Evolutionary conservation across 2,888 invertebrate species (phyloP), one percentile per base, ranked within the genome.

Genomic region (Autographa gamma): DNA sequence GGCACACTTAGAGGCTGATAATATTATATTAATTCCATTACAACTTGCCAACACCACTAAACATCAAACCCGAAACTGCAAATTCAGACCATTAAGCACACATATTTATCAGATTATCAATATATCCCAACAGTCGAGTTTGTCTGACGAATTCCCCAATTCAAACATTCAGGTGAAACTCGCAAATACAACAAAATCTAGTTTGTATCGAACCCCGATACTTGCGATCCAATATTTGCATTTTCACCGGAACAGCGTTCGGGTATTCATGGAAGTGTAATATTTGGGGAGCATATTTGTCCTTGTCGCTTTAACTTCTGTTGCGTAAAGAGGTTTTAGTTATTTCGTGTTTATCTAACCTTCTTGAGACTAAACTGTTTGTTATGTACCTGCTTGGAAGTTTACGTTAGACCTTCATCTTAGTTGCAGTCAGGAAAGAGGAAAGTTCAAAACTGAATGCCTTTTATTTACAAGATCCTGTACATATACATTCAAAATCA

Each of bases 101-200:
- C 63, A 63, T 65, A 66, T 67, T 62, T 65, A 72, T 66, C 59
- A 34, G 64, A 77, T 71, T 73, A 75, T 60, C 73, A 69, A 73
- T 75, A 77, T 71, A 77, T 75, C 64, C 56, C 32, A 60, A 71
- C 66, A n/a, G 41, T 62, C 43, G 66, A 68, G 71, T 82, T 60
- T 77, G 61, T 69, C 43, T n/a, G 73, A 73, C 70, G 70, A 72
- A 83, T 81, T 70, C 72, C 52, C 67, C 18, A 19, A 75, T 73
- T 69, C 80, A 86, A 87, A 86, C 79, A 85, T 77, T 73, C 69
- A 63, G 66, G 65, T 56, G 62, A 74, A 70, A 81, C 74, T 66
- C 65, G 77, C 80, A 88, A 88, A 89, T 82, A 88, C 74, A 81
- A 82, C 83, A 77, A 80, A 86, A 88, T 87, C 80, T 80, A 85